These are phyloP conservation scores for Endomychus coccineus DNA, from an alignment of 2,888 invertebrate species.

Conservation along the genomic window DNA sequence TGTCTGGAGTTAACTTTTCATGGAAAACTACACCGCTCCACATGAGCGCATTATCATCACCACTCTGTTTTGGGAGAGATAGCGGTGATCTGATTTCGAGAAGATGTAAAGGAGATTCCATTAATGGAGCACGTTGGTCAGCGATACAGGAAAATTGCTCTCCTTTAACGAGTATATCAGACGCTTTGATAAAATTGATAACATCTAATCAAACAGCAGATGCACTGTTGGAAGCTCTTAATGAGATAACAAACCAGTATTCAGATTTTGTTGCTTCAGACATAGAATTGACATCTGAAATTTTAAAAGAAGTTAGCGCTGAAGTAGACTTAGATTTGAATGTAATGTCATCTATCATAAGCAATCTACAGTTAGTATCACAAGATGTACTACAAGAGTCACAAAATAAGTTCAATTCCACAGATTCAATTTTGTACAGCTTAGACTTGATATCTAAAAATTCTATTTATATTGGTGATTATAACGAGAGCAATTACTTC, in stretches of 20 bases:
- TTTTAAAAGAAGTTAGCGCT: no score
- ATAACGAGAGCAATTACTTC: no score
- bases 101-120: constrained; percentile 7
- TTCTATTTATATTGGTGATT: not conserved
- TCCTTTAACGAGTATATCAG: not conserved
- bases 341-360: constrained; percentile 5
- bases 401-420: constrained; percentile 8
- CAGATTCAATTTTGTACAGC: constrained; percentile 7
- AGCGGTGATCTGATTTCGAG: not conserved
- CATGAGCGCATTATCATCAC: not conserved
- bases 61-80: not conserved
- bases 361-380: constrained; percentile 6
- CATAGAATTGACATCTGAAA: no score
- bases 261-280: no score
- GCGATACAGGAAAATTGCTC: not conserved
- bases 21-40: constrained; percentile 3
- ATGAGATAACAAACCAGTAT: no score
- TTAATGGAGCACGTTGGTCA: constrained; percentile 7
- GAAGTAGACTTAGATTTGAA: no score
- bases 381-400: constrained; percentile 4
- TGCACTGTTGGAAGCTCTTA: no score
- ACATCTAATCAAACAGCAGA: no score
- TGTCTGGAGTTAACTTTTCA: not conserved
- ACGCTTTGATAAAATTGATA: constrained; percentile 1
- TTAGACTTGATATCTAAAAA: constrained; percentile 7